Base-by-base conservation (phyloP, 2,888 invertebrate species). In the Steinernema carpocapsae region DNA sequence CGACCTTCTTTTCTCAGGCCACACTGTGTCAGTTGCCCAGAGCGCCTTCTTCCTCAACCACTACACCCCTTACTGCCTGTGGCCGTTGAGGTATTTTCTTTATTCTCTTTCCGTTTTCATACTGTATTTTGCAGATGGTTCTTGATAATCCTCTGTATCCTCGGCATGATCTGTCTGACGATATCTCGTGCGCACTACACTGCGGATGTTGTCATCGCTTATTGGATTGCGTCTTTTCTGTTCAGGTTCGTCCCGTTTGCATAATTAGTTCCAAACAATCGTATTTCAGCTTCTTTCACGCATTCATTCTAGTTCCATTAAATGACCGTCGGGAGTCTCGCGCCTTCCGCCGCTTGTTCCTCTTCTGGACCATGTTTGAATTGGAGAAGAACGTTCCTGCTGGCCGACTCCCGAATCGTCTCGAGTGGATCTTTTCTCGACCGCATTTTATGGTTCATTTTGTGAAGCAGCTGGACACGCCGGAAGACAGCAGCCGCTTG, bases 151-250 rank as follows among this genome's bases (percentile, higher is more conserved):
- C 22, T 71, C 17, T 70, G 75, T n/a, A 43, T 73, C 29, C 12
- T 32, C 37, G 78, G 79, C 14, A 82, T 84, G 79, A 46, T 78
- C 29, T 82, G 79, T 75, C 79, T 84, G 81, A 79, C 82, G 59
- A 77, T 84, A 22, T 83, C 83, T 1, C 74, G 82, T 14, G 80
- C 83, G 0, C 84, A 84, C 76, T 84, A 84, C 74, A 81, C 84
- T 1, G 80, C 83, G 51, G 84, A 84, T 72, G 80, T 84, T 42
- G 74, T 84, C 17, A 76, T 84, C 70, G 83, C 84, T 7, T 82
- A 81, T 72, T 83, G 82, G 82, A 72, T 84, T 48, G 76, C 82
- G 17, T 79, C 76, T 43, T 76, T 79, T 52, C 77, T 83, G 6
- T 84, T 84, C 72, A 77, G 80, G 84, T 84, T 12, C 14, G 37